phyloP scores from a whole-genome alignment of 2,113 vertebrate genomes.

The Microcebus tavaratra region DNA sequence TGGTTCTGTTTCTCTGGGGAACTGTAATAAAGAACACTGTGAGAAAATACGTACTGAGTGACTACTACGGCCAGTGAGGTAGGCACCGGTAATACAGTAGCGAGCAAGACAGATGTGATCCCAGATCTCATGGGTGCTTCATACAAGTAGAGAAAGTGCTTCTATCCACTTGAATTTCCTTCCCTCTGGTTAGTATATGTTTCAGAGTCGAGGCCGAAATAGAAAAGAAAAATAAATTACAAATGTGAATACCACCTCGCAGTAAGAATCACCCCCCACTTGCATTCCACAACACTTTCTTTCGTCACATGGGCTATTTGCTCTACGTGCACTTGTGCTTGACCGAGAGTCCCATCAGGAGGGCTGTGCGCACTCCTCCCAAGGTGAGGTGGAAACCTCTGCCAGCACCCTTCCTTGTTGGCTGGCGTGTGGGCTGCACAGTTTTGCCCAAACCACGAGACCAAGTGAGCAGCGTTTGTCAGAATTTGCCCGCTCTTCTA shows the following conservation, averaged over 20 bases:
- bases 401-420: background rate
- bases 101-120: background rate
- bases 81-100: too few species aligned
- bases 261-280: background rate
- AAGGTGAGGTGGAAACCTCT: background rate
- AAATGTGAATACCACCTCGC: background rate
- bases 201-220: background rate
- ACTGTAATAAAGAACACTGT: background rate
- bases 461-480: constrained; percentile 57
- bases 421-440: background rate
- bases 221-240: background rate
- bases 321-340: background rate
- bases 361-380: background rate
- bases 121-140: background rate
- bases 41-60: background rate
- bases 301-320: background rate
- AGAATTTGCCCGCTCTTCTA: constrained; percentile 9
- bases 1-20: background rate
- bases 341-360: background rate
- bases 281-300: background rate
- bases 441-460: background rate
- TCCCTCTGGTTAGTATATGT: background rate
- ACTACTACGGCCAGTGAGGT: background rate
- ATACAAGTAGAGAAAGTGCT: background rate
- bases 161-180: background rate